These are phyloP conservation scores for Drosophila chauvacae DNA, from an alignment of 1,140 invertebrate species.

Conservation along the genomic window DNA sequence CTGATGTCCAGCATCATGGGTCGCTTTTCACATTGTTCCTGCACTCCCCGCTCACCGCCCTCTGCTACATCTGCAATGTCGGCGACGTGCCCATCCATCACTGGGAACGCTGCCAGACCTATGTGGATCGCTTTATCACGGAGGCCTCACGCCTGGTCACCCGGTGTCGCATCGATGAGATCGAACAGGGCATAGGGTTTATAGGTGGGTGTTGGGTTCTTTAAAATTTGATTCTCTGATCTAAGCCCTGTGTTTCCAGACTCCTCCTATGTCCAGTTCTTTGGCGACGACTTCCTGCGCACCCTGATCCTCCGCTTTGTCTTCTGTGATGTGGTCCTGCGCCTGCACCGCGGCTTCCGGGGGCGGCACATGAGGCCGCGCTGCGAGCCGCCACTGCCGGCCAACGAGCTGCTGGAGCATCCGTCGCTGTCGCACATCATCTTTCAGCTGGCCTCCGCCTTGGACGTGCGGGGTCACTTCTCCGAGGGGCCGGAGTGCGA, in stretches of 20 bases:
- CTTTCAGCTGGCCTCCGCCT: constrained; percentile 91
- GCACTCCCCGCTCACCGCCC: constrained; percentile 96
- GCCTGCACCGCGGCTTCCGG: constrained; percentile 92
- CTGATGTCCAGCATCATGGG: constrained; percentile 95
- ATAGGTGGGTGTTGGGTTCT: constrained; percentile 61
- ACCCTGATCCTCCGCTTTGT: constrained; percentile 94
- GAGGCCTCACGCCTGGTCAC: constrained; percentile 94
- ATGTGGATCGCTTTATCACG: constrained; percentile 94
- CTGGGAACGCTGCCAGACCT: constrained; percentile 95
- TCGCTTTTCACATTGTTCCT: constrained; percentile 97
- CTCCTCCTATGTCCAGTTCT: constrained; percentile 93
- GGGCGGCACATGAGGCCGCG: constrained; percentile 93
- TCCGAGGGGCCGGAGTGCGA: constrained; percentile 89
- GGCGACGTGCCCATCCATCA: constrained; percentile 92
- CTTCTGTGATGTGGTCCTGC: constrained; percentile 95
- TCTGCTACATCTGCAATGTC: constrained; percentile 96
- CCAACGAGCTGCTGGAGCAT: constrained; percentile 95
- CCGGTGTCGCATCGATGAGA: constrained; percentile 92
- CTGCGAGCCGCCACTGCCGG: constrained; percentile 93
- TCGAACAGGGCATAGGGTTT: constrained; percentile 84
- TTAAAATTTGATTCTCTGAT: neutral
- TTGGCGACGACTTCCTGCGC: constrained; percentile 97
- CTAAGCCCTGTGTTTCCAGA: constrained; percentile 85
- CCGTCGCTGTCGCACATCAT: constrained; percentile 92
- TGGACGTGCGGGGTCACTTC: constrained; percentile 92